Percentiles rank a stretch among this genome's conserved stretches.
phyloP scores from a whole-genome alignment of 2,888 invertebrate genomes.

The Tenthredo notha region DNA sequence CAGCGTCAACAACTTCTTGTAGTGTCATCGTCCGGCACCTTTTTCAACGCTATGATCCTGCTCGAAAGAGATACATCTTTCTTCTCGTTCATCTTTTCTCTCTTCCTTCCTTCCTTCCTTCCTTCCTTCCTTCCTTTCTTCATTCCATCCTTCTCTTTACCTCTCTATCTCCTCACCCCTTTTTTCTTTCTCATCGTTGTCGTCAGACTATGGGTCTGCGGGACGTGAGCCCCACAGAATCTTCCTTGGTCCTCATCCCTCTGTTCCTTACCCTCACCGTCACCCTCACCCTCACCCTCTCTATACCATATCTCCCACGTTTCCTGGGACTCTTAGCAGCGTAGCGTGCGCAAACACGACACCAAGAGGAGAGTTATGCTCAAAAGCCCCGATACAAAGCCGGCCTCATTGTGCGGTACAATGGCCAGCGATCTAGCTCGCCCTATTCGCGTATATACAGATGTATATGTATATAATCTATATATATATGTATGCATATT shows the following conservation, averaged over 20 bases:
- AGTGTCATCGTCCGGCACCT: slow-evolving; percentile 15
- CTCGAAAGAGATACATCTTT: slow-evolving; percentile 16
- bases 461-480: slow-evolving; percentile 7
- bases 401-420: slow-evolving; percentile 42
- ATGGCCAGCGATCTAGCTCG: slow-evolving; percentile 47
- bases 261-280: not conserved
- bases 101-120: slow-evolving; percentile 52
- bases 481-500: not conserved
- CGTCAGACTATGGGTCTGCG: not conserved
- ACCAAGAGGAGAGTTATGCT: slow-evolving; percentile 55
- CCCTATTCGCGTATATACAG: slow-evolving; percentile 4
- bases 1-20: slow-evolving; percentile 13
- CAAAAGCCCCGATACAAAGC: slow-evolving; percentile 55
- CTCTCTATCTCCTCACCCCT: slow-evolving; percentile 54
- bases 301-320: not conserved
- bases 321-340: slow-evolving; percentile 42
- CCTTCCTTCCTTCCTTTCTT: slow-evolving; percentile 48
- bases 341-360: slow-evolving; percentile 50
- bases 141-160: slow-evolving; percentile 29
- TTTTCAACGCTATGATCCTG: slow-evolving; percentile 22
- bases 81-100: slow-evolving; percentile 52
- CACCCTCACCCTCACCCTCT: not conserved
- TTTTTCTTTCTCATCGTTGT: slow-evolving; percentile 49
- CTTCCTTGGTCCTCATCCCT: slow-evolving; percentile 26
- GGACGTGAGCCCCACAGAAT: slow-evolving; percentile 21